These are phyloP conservation scores for Drosophila pandora DNA, from an alignment of 1,140 invertebrate species.

Conservation along the genomic window DNA sequence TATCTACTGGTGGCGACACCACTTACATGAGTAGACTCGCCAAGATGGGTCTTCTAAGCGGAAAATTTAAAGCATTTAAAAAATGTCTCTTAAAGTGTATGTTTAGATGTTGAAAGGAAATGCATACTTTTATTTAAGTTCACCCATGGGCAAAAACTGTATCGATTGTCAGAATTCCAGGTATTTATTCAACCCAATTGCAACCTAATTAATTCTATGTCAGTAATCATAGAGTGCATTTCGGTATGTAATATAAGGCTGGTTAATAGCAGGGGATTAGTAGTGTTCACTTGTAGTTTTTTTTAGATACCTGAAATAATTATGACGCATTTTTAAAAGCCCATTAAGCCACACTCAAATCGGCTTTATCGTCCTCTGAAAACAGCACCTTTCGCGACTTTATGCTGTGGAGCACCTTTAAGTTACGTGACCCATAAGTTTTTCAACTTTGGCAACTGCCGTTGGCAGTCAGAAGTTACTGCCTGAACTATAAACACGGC, in stretches of 20 bases:
- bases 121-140: too few relatives aligned
- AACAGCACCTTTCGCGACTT: slow-evolving; percentile 23
- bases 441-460: slow-evolving; percentile 33
- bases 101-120: not conserved
- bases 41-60: not conserved
- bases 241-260: too few relatives aligned
- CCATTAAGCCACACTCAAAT: slow-evolving; percentile 16
- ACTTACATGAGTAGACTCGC: not conserved
- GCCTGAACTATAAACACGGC: slow-evolving; percentile 24
- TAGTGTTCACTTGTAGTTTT: too few relatives aligned
- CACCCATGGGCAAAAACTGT: too few relatives aligned
- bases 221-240: too few relatives aligned
- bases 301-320: not conserved
- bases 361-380: slow-evolving; percentile 2
- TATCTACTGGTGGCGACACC: slow-evolving; percentile 20
- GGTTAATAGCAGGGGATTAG: too few relatives aligned
- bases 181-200: too few relatives aligned
- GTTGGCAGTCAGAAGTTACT: slow-evolving; percentile 31
- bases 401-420: slow-evolving; percentile 11
- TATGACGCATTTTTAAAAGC: not conserved
- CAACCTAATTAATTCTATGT: too few relatives aligned
- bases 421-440: slow-evolving; percentile 39
- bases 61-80: not conserved
- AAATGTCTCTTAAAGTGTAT: not conserved
- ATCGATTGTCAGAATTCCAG: too few relatives aligned